Conservation (phyloP, 1,140 invertebrate genomes). For the Drosophila nikananu region DNA sequence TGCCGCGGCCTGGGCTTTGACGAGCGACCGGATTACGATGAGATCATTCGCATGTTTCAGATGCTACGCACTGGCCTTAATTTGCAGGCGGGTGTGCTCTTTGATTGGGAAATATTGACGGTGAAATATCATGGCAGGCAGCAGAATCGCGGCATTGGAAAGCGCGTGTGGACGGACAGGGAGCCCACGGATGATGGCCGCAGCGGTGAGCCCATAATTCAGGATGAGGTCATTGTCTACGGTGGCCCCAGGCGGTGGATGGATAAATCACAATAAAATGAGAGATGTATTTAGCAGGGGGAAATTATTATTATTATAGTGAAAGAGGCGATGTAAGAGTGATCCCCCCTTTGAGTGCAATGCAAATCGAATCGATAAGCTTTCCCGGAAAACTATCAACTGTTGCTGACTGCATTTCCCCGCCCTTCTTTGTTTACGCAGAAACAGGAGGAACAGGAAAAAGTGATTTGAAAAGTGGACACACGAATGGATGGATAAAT, state of each 20-base stretch:
- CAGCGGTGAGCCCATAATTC: conserved; percentile 51
- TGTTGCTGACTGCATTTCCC: conserved; percentile 30
- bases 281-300: neutral
- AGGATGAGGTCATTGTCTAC: conserved; percentile 35
- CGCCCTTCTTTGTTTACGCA: conserved; percentile 42
- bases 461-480: conserved; percentile 39
- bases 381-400: conserved; percentile 15
- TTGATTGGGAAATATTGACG: conserved; percentile 99
- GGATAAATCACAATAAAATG: neutral
- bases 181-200: conserved; percentile 19
- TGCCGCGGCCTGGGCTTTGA: conserved; percentile 97
- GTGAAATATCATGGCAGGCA: conserved; percentile 88
- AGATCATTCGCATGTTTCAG: conserved; percentile 96
- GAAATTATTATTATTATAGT: neutral
- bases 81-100: conserved; percentile 98
- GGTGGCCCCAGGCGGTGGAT: neutral
- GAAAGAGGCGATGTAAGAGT: neutral
- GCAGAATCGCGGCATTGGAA: conserved; percentile 36
- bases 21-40: conserved; percentile 97
- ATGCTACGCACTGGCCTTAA: conserved; percentile 90
- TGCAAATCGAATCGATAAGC: conserved; percentile 32
- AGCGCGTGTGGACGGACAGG: neutral
- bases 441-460: conserved; percentile 9
- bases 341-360: neutral
- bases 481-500: conserved; percentile 4